Evolutionary conservation across 35 echinoderm and acorn worm genomes (phyloP), one percentile per base, ranked within the genome.

Genomic region (Acanthaster planci): DNA sequence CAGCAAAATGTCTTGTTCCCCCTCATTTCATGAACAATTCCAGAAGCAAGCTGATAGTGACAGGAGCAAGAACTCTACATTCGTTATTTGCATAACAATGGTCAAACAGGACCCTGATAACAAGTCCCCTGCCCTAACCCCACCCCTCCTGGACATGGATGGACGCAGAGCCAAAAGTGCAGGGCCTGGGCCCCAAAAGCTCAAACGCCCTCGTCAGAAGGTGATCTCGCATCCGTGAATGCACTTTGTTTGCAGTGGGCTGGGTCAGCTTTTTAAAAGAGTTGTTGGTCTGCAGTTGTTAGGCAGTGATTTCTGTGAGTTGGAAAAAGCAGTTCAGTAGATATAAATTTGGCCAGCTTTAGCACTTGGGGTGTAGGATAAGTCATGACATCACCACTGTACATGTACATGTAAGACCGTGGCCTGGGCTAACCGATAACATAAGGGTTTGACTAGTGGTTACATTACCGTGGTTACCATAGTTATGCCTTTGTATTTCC

Each of bases 31-130:
- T 17, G 18, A 79, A 55, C 8, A 37, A 76, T 39, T 59, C 47
- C 12, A 55, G 26, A 16, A 55, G 29, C 14, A 55, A 1, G 15
- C 22, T n/a, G 31, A 87, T 50, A 6, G 8, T 40, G 38, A 30
- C 21, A 29, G 30, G 22, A 47, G 22, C 21, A 47, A 47, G 42
- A 72, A 72, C 14, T 26, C 64, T 34, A 31, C 64, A 0, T 72
- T 31, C 30, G 64, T 72, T 72, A 72, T 72, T 72, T 72, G 23
- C 64, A 72, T 72, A 29, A 72, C 64, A 72, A 21, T 72, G 64
- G 26, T 72, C 64, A 72, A 72, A 72, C 64, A 9, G 14, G 64
- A 72, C 64, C 34, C 19, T 14, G 21, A 72, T 26, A 34, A 12
- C 23, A 26, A 72, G 23, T 72, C 1, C 64, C 64, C 64, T 26